Base-by-base conservation (phyloP, 2,113 vertebrate genomes). In the Clarias batrachus region DNA sequence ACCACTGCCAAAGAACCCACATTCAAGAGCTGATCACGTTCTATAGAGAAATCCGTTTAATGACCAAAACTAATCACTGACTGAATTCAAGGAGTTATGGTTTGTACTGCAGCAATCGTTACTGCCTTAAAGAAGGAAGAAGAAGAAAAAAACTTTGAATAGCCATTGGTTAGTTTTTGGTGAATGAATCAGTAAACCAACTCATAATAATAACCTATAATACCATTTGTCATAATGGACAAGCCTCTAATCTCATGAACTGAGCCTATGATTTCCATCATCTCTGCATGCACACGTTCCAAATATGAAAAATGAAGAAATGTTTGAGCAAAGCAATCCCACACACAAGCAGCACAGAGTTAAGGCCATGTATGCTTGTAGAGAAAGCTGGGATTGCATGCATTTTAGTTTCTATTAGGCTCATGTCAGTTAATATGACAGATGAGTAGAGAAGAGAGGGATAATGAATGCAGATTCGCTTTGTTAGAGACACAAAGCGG, bases 391-490 rank as follows among this genome's bases (percentile, higher is more conserved):
- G 25, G 21, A 60, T 30, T 80, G 81, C 57, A 74, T 85, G 25
- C 63, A 57, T 84, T 52, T 10, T 30, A 84, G 81, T 77, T 59
- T 89, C 84, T 63, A 91, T 93, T 87, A 89, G 91, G 66, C 89
- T 88, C 89, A 88, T 71, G 66, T 82, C 90, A 87, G 89, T 91
- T 92, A 76, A 92, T 93, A 85, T 91, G 90, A 92, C 71, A 87
- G 90, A 86, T 73, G 68, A 88, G 25, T 73, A 86, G 66, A 74
- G 79, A 87, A 89, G 74, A 89, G 90, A 91, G 83, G 73, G 88
- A 87, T 94, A 95, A 95, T 94, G 89, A 89, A 95, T 95, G 94
- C 93, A 94, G 92, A 93, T 93, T 92, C 90, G 93, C 94, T 94
- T 92, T 94, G 89, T 88, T 59, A 86, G 84, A 90, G 84, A 92